phyloP scores from a whole-genome alignment of 2,888 invertebrate genomes.

The Drosophila parthenogenetica region DNA sequence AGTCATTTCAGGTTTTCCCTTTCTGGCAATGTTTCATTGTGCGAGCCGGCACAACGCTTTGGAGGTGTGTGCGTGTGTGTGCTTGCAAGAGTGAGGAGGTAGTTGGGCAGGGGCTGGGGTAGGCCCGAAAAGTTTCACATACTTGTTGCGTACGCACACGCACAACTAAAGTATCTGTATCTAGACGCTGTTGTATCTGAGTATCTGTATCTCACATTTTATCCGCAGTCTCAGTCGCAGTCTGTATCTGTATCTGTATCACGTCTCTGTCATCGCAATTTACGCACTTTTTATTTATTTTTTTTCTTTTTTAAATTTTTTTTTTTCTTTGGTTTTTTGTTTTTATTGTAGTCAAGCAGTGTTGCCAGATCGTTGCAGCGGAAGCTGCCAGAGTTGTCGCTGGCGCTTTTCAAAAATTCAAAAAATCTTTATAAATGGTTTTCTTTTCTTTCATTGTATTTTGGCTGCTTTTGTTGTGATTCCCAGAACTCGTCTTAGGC shows the following conservation, averaged over 20 bases:
- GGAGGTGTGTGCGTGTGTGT: constrained; percentile 32
- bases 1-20: constrained; percentile 78
- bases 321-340: not conserved
- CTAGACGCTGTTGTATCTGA: constrained; percentile 20
- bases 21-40: constrained; percentile 69
- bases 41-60: constrained; percentile 41
- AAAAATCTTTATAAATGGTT: constrained; percentile 2
- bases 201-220: constrained; percentile 42
- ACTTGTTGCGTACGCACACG: constrained; percentile 39
- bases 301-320: constrained; percentile 34
- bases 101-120: not conserved
- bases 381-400: not conserved
- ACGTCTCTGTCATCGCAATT: constrained; percentile 47
- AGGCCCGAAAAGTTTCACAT: constrained; percentile 51
- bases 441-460: constrained; percentile 25
- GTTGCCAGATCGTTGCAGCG: constrained; percentile 18
- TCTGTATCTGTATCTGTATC: constrained; percentile 51
- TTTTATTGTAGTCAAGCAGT: not conserved
- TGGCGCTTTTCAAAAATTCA: constrained; percentile 1
- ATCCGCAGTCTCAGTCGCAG: constrained; percentile 9
- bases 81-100: not conserved
- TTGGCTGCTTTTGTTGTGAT: constrained; percentile 16
- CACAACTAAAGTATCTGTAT: constrained; percentile 15
- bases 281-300: constrained; percentile 60
- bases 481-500: constrained; percentile 49